A percentile compares a stretch with the other conserved stretches of the same genome.
Conservation (phyloP, 2,113 vertebrate species). For the Apteryx mantelli region DNA sequence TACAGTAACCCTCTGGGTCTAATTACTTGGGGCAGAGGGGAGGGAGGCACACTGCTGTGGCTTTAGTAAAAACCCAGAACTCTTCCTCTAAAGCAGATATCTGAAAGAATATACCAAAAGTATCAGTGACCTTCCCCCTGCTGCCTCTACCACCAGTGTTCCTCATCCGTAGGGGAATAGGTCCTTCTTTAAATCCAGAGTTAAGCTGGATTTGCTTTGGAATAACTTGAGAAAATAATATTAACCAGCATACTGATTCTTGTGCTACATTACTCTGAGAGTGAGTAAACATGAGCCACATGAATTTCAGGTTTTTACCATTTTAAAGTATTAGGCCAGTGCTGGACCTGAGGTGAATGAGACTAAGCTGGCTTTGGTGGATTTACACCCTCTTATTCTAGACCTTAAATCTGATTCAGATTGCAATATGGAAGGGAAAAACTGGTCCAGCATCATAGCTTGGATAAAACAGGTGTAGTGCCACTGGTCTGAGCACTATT, state of each 20-base stretch:
- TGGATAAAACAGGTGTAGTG: not conserved
- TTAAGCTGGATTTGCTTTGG: not conserved
- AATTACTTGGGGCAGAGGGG: not conserved
- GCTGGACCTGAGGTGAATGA: not conserved
- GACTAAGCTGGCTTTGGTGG: not conserved
- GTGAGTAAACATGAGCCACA: no score
- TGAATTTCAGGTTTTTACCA: not conserved
- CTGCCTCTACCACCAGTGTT: not conserved
- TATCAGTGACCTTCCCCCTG: not conserved
- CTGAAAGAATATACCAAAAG: not conserved
- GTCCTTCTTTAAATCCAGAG: not conserved
- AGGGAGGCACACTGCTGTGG: not conserved
- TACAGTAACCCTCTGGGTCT: not conserved
- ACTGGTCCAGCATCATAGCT: not conserved
- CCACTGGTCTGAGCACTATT: not conserved
- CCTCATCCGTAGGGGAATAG: not conserved
- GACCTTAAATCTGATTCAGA: not conserved
- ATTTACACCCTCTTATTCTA: not conserved
- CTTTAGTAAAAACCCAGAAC: not conserved
- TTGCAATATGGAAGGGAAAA: not conserved
- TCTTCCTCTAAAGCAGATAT: not conserved
- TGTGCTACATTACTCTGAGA: not conserved
- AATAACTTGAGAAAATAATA: not conserved
- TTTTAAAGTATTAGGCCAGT: not conserved
- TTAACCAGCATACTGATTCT: not conserved